Conservation (phyloP, 2,797 vertebrate species). For the Pelobates cultripes region DNA sequence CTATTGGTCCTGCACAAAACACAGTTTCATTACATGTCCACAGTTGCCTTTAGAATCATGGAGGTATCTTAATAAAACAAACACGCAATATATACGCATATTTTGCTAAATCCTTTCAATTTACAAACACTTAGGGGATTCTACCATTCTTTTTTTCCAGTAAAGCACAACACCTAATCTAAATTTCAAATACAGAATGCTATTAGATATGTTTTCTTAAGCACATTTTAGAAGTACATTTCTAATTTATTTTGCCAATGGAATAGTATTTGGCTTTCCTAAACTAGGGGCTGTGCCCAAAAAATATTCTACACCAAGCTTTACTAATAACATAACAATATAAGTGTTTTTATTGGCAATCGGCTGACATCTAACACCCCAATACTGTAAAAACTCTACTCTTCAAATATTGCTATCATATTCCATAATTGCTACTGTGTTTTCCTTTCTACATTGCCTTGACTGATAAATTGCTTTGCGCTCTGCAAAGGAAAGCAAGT, state of each 20-base stretch:
- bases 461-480: conserved; percentile 11
- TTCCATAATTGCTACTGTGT: conserved; percentile 13
- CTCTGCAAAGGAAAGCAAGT: not conserved
- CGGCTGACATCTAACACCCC: conserved; percentile 10
- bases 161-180: not conserved
- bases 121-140: not conserved
- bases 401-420: conserved; percentile 5
- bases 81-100: too few relatives aligned
- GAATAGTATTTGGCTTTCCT: not conserved
- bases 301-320: conserved; percentile 2
- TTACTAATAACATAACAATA: conserved; percentile 34
- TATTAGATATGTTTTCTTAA: not conserved
- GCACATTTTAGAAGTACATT: not conserved
- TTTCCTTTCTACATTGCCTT: not conserved
- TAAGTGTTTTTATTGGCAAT: conserved; percentile 38
- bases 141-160: not conserved
- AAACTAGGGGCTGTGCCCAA: not conserved
- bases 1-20: too few relatives aligned
- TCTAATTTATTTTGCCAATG: not conserved
- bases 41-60: too few relatives aligned
- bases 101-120: too few relatives aligned
- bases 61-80: too few relatives aligned
- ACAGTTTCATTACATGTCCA: too few relatives aligned
- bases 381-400: conserved; percentile 1
- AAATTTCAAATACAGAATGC: not conserved